Base-by-base conservation (phyloP, 2,888 invertebrate species). In the Rotaria magnacalcarata region DNA sequence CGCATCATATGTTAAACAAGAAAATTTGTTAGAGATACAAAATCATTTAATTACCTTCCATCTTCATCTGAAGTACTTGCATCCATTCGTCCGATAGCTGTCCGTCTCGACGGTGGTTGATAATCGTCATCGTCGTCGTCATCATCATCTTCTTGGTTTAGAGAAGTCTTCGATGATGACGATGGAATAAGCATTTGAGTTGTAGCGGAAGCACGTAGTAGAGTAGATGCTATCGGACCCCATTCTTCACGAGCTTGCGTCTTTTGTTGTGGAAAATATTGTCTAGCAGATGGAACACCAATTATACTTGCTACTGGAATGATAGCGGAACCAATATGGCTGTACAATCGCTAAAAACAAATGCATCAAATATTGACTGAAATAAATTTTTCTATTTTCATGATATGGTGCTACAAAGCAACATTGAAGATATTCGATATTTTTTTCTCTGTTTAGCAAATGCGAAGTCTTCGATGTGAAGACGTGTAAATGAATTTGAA, bases 241-340 rank as follows among this genome's bases (percentile, higher is more conserved):
- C 43, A 80, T 47, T 80, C 47, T 47, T 47, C 47, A 0, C 24
- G 2, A 1, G 24, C 41, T 7, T n/a, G 7, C n/a, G 1, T 11
- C 19, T 80, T 80, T 47, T 80, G 80, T 24, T 11, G 80, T 47
- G 80, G 80, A 80, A 43, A 80, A 80, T n/a, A 7, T n/a, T 47
- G 24, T 8, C 7, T 6, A 14, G 14, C 80, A 5, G 80, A 43
- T 80, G 80, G 80, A 80, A 80, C 80, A 11, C 47, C 43, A 80
- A 80, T 4, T n/a, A 80, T 47, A n/a, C 47, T 47, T 11, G 47
- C 5, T 14, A n/a, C 14, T 47, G 80, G 80, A 14, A 80, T 80
- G 3, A 80, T 80, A 24, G 80, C 80, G 1, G 80, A 80, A 47
- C 47, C 43, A 47, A 80, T 80, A 47, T 80, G 47, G 14, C 43